phyloP scores from a whole-genome alignment of 2,888 invertebrate genomes.

The Eilema griseolum region DNA sequence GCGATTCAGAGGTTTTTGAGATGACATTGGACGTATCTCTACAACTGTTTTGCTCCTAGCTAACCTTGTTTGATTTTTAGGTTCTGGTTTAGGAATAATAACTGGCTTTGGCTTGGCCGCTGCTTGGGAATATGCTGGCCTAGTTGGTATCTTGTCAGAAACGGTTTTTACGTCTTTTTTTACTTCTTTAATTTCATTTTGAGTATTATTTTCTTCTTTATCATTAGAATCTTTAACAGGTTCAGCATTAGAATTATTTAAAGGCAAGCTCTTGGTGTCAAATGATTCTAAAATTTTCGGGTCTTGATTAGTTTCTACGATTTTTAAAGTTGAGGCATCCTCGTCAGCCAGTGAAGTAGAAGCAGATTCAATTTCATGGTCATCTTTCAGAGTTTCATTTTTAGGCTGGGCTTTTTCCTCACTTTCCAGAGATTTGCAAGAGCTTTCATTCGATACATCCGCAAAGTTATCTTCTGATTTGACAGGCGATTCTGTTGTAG shows the following conservation, averaged over 20 bases:
- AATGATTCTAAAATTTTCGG: not conserved
- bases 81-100: constrained; percentile 66
- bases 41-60: constrained; percentile 81
- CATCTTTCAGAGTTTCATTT: constrained; percentile 14
- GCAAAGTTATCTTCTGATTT: constrained; percentile 79
- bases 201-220: constrained; percentile 45
- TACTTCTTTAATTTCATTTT: constrained; percentile 56
- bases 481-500: constrained; percentile 63
- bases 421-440: constrained; percentile 56
- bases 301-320: constrained; percentile 6
- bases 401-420: constrained; percentile 46
- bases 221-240: constrained; percentile 31
- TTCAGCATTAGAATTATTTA: constrained; percentile 41
- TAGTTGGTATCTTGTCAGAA: constrained; percentile 62
- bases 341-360: not conserved
- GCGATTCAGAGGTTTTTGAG: constrained; percentile 64
- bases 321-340: not conserved
- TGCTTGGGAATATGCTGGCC: constrained; percentile 83
- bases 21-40: constrained; percentile 71
- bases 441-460: constrained; percentile 75
- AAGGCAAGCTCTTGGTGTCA: constrained; percentile 6
- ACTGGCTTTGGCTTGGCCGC: constrained; percentile 82
- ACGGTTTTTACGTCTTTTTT: constrained; percentile 62
- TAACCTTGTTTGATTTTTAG: constrained; percentile 67
- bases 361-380: not conserved